These are phyloP conservation scores for Himalopsyche japonica DNA, from an alignment of 2,888 invertebrate species.

Conservation along the genomic window DNA sequence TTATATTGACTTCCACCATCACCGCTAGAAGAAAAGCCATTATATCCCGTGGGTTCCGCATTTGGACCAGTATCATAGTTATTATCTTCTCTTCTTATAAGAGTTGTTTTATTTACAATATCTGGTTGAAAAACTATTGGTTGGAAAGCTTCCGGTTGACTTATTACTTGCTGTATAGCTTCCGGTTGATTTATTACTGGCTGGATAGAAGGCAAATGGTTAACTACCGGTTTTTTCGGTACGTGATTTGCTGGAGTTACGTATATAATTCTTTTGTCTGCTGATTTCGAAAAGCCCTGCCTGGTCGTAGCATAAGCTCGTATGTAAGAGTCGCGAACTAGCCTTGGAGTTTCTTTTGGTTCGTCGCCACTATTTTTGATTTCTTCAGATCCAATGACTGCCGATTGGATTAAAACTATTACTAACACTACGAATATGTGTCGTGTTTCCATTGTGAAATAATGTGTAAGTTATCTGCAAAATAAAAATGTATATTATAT, in stretches of 20 bases:
- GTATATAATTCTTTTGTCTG: slow-evolving; percentile 21
- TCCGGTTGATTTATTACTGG: not conserved
- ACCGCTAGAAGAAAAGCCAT: slow-evolving; percentile 13
- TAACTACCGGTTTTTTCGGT: not conserved
- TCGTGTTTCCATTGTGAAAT: not conserved
- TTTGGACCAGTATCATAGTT: slow-evolving; percentile 28
- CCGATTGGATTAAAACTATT: not conserved
- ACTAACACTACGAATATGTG: not conserved
- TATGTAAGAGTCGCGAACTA: slow-evolving; percentile 32
- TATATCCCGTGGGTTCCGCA: slow-evolving; percentile 31
- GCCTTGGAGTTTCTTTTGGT: slow-evolving; percentile 16
- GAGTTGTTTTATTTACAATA: not conserved
- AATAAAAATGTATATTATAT: not conserved
- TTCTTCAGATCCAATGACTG: slow-evolving; percentile 6
- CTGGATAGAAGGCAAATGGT: not conserved
- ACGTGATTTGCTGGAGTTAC: slow-evolving; percentile 32
- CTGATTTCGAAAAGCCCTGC: slow-evolving; percentile 14
- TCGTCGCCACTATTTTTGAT: slow-evolving; percentile 8
- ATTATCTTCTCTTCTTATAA: slow-evolving; percentile 29
- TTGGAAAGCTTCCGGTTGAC: not conserved
- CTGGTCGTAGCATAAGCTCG: slow-evolving; percentile 25
- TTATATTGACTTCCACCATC: slow-evolving; percentile 10
- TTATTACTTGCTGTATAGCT: not conserved
- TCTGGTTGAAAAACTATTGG: not conserved
- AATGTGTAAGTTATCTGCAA: not conserved